phyloP scores from a whole-genome alignment of 1,140 invertebrate genomes.

The Asobara japonica region DNA sequence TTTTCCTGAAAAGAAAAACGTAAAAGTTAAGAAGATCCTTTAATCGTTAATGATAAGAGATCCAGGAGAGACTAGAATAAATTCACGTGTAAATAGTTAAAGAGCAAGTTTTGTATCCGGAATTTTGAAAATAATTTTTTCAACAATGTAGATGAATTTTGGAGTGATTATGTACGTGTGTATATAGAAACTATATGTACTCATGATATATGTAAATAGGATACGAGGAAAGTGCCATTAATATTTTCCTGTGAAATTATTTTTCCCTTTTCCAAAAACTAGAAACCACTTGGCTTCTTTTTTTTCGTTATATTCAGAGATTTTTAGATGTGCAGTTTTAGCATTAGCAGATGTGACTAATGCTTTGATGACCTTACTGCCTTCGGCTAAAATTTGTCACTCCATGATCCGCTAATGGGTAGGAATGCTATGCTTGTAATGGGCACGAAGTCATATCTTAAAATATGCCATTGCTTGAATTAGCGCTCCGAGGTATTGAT shows the following conservation, averaged over 20 bases:
- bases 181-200: constrained; percentile 1
- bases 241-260: constrained; percentile 31
- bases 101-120: constrained; percentile 17
- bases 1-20: not conserved
- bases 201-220: constrained; percentile 50
- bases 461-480: too few relatives aligned
- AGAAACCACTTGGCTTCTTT: not conserved
- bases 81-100: constrained; percentile 4
- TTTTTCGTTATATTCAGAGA: too few relatives aligned
- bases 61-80: not conserved
- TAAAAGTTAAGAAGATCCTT: not conserved
- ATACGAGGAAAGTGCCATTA: constrained; percentile 58
- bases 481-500: too few relatives aligned
- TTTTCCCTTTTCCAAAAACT: not conserved
- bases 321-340: too few relatives aligned
- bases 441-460: too few relatives aligned
- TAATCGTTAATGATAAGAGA: not conserved
- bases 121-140: constrained; percentile 31
- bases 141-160: not conserved
- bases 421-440: too few relatives aligned
- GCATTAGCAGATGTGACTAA: too few relatives aligned
- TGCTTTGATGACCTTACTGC: too few relatives aligned
- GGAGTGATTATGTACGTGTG: constrained; percentile 5
- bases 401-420: too few relatives aligned
- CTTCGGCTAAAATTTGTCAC: too few relatives aligned